Evolutionary conservation across 1,140 invertebrate species (phyloP).

Genomic region (Gonatopus flavifemur): DNA sequence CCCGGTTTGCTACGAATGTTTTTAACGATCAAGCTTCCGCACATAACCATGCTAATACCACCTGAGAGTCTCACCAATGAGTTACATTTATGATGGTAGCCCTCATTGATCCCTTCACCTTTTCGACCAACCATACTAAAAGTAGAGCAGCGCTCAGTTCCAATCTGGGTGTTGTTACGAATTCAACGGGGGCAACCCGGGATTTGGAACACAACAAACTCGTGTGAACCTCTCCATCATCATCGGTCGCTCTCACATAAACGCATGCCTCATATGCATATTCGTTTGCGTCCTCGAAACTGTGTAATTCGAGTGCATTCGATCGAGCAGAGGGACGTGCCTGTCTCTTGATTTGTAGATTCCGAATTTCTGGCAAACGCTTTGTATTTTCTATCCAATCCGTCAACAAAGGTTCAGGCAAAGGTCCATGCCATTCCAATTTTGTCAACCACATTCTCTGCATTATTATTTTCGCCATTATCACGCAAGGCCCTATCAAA

Average conservation of each 20-base stretch:
- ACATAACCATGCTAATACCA: no score
- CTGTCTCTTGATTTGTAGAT: slow-evolving; percentile 18
- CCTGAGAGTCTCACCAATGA: no score
- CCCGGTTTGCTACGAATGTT: no score
- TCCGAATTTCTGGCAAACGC: slow-evolving; percentile 1
- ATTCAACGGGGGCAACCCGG: slow-evolving; percentile 30
- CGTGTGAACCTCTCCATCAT: slow-evolving; percentile 6
- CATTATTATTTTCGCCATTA: no score
- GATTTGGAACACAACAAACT: slow-evolving; percentile 27
- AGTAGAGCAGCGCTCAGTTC: no score
- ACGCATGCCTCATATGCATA: slow-evolving; percentile 28
- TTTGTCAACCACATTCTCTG: slow-evolving; percentile 24
- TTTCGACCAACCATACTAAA: no score
- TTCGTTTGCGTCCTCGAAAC: slow-evolving; percentile 31
- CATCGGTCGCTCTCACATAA: slow-evolving; percentile 30
- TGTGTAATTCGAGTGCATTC: slow-evolving; percentile 25
- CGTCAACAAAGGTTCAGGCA: slow-evolving; percentile 4
- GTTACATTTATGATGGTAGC: no score
- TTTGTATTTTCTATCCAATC: slow-evolving; percentile 6
- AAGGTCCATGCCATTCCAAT: slow-evolving; percentile 22
- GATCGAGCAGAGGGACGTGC: not conserved
- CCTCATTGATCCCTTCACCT: no score
- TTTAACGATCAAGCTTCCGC: no score
- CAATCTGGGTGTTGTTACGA: slow-evolving; percentile 21
- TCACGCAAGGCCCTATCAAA: no score